Evolutionary conservation across 1,140 invertebrate species (phyloP), one percentile per base, ranked within the genome.

Genomic region (Meteorus sp.): DNA sequence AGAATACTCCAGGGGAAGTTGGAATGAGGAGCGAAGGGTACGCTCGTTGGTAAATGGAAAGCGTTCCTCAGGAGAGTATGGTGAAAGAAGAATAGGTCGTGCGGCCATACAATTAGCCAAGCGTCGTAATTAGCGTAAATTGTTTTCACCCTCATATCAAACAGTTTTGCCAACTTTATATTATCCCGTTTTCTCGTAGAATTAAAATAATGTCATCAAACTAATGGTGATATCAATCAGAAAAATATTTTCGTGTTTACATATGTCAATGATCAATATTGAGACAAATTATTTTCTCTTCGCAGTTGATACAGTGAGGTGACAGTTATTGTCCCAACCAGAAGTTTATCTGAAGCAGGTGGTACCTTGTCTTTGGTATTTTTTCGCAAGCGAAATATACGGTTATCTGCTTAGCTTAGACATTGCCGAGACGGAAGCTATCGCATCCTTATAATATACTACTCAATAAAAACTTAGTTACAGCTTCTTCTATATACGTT

Each of bases 121-220:
- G 69, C 68, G 66, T 75, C 67, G 73, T 76, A 79, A 79, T 79
- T 77, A 79, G 75, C 74, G 72, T 73, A 75, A 77, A 78, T 79
- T 79, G 75, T 78, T 75, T 76, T 71, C 68, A 69, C 63, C 64
- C 61, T 27, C 56, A 39, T 33, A 2, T n/a, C 15, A 5, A 9
- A 27, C 35, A 47, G 29, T 29, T 11, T 33, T 7, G 29, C 11
- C 35, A 39, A n/a, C 13, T 39, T 4, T 7, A n/a, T 3, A 15
- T 15, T 4, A 7, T 11, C 11, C 13, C 11, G 3, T 39, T n/a
- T 3, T n/a, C 35, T 8, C 29, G 6, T 37, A 2, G n/a, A 5
- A 31, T 13, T 11, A 20, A 39, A 15, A 35, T n/a, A n/a, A n/a
- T n/a, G n/a, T n/a, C n/a, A n/a, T n/a, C n/a, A n/a, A n/a, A n/a